Evolutionary conservation across 2,797 vertebrate genomes (phyloP).

Genomic region (Threskiornis aethiopicus): DNA sequence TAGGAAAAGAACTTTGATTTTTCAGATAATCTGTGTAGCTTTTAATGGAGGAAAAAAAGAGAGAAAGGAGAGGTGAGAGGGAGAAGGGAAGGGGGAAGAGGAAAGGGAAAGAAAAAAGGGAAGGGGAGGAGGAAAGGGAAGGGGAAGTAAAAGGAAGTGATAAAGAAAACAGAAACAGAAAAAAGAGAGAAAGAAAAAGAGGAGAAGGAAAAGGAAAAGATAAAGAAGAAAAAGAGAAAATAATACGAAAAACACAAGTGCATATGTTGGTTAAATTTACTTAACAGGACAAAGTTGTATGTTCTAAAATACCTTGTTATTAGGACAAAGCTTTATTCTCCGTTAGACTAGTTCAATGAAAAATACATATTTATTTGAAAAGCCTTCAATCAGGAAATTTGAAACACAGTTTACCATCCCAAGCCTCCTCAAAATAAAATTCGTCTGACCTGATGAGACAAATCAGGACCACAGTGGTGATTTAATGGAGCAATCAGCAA

Average conservation of each 20-base stretch:
- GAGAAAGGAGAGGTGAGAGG: not conserved
- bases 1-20: not conserved
- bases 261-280: not conserved
- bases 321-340: constrained; percentile 32
- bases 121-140: not conserved
- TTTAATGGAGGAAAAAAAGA: not conserved
- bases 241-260: fast-evolving
- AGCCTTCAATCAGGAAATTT: constrained; percentile 57
- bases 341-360: constrained; percentile 58
- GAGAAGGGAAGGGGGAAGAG: not conserved
- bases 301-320: not conserved
- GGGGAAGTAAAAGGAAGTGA: not conserved
- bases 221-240: not conserved
- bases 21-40: not conserved
- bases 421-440: constrained; percentile 34
- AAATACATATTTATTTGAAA: constrained; percentile 66
- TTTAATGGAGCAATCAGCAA: constrained; percentile 80
- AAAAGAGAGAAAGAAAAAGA: too few species aligned
- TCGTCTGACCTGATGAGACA: constrained; percentile 69
- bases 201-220: fast-evolving
- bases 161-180: fast-evolving
- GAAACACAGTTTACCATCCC: constrained; percentile 58
- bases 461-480: constrained; percentile 72
- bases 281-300: not conserved
- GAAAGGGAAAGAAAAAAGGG: not conserved